phyloP scores from a whole-genome alignment of 2,888 invertebrate genomes.

The Dolichopus griseipennis region DNA sequence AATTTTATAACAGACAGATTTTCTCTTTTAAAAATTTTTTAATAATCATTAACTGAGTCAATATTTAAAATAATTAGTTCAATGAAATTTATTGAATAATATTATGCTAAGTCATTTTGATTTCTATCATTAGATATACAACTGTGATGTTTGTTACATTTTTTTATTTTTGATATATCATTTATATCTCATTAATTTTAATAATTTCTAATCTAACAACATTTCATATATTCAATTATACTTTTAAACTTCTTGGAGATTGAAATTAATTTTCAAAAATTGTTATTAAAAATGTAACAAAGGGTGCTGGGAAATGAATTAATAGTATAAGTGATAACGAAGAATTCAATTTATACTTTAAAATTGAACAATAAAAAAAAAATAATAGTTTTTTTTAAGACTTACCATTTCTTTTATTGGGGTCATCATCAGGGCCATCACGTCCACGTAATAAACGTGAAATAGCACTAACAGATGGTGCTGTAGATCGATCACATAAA shows the following conservation, averaged over 20 bases:
- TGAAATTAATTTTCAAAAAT: constrained; percentile 13
- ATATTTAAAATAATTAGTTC: not conserved
- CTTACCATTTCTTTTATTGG: constrained; percentile 23
- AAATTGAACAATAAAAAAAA: not conserved
- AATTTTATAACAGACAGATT: too few species aligned
- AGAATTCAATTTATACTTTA: too few species aligned
- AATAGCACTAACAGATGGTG: constrained; percentile 77
- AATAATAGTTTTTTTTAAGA: not conserved
- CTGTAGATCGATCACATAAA: constrained; percentile 42
- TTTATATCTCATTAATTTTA: constrained; percentile 19
- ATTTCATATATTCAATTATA: not conserved
- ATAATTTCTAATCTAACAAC: constrained; percentile 7
- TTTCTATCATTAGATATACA: not conserved
- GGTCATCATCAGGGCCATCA: constrained; percentile 45
- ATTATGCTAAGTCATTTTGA: not conserved
- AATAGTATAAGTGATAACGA: too few species aligned
- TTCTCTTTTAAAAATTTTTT: too few species aligned
- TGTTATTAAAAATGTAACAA: too few species aligned
- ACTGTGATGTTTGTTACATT: not conserved
- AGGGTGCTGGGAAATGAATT: too few species aligned
- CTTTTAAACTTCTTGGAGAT: constrained; percentile 8
- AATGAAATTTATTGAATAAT: not conserved
- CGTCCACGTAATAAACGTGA: constrained; percentile 66
- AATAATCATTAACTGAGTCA: too few species aligned
- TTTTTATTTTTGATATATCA: constrained; percentile 14